Evolutionary conservation across 2,113 vertebrate species (phyloP).

Genomic region (Tachysurus fulvidraco): DNA sequence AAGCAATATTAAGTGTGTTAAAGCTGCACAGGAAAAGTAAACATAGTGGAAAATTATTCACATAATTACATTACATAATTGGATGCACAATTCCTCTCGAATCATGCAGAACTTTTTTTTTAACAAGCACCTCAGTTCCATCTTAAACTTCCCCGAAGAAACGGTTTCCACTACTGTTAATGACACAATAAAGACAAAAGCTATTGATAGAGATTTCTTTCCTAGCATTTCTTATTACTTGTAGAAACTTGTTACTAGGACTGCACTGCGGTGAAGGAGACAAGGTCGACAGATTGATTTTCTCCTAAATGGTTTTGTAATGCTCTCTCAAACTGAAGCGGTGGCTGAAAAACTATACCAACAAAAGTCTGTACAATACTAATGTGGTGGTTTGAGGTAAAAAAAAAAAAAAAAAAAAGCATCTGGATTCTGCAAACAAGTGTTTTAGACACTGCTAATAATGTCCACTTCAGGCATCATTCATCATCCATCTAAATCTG

Average conservation of each 20-base stretch:
- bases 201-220: slow-evolving; percentile 15
- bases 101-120: not conserved
- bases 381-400: not conserved
- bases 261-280: slow-evolving; percentile 38
- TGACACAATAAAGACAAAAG: slow-evolving; percentile 4
- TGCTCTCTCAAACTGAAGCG: slow-evolving; percentile 20
- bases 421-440: not conserved
- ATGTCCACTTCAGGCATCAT: not conserved
- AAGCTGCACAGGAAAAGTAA: not conserved
- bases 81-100: not conserved
- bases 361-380: slow-evolving; percentile 17
- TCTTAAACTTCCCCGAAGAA: not conserved
- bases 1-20: not conserved
- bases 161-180: not conserved
- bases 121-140: not conserved
- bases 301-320: slow-evolving; percentile 45
- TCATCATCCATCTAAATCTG: not conserved
- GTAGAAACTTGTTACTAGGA: slow-evolving; percentile 31
- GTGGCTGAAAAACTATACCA: slow-evolving; percentile 38
- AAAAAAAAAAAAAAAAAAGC: not conserved
- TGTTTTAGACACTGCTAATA: not conserved
- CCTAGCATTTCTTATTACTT: slow-evolving; percentile 27
- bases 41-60: not conserved
- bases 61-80: no score
- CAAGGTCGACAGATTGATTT: slow-evolving; percentile 47